Evolutionary conservation across 2,113 vertebrate genomes (phyloP).

Genomic region (Equus quagga): DNA sequence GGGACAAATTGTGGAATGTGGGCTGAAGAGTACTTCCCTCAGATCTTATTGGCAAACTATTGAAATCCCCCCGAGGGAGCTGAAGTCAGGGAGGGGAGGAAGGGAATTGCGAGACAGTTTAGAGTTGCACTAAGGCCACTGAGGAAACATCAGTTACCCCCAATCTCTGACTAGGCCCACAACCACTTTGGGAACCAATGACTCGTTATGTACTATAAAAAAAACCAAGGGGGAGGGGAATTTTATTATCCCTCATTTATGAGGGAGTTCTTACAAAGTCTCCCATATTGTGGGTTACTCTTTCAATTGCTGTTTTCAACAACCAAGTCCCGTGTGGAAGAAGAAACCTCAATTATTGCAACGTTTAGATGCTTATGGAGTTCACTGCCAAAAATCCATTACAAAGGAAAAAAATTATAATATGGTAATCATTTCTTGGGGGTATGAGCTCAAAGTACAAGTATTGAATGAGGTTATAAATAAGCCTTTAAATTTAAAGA

Average conservation of each 20-base stretch:
- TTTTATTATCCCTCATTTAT: background rate
- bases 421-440: background rate
- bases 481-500: constrained; percentile 2
- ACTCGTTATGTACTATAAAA: background rate
- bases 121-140: background rate
- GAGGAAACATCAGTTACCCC: background rate
- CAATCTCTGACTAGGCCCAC: background rate
- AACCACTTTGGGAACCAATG: background rate
- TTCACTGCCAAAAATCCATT: background rate
- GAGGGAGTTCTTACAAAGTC: background rate
- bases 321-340: background rate
- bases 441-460: background rate
- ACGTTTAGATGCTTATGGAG: constrained; percentile 12
- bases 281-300: background rate
- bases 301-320: constrained; percentile 18
- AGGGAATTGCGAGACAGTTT: too few relatives aligned
- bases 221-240: background rate
- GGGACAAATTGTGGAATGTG: background rate
- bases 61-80: background rate
- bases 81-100: background rate
- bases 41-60: background rate
- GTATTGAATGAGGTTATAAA: background rate
- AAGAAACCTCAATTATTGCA: background rate
- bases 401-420: background rate
- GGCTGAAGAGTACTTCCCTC: background rate